phyloP scores from a whole-genome alignment of 2,888 invertebrate genomes.

The Lepas anatifera region DNA sequence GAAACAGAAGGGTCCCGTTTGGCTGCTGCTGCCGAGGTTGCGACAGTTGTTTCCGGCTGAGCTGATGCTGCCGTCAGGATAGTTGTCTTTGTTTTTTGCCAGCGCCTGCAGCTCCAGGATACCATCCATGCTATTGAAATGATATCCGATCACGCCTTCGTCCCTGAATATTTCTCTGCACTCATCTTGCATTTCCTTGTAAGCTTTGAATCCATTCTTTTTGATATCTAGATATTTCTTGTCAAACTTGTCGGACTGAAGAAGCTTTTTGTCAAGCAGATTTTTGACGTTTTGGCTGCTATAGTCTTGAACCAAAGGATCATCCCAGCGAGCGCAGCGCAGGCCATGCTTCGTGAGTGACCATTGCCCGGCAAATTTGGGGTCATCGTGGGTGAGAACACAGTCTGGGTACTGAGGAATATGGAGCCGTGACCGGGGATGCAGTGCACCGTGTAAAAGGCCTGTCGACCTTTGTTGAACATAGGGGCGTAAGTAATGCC shows the following conservation, averaged over 20 bases:
- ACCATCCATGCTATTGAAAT: not conserved
- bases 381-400: slow-evolving; percentile 6
- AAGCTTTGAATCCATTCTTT: not conserved
- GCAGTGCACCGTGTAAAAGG: slow-evolving; percentile 4
- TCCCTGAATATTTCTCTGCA: not conserved
- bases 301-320: not conserved
- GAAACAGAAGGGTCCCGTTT: not conserved
- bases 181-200: not conserved
- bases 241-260: too few species aligned
- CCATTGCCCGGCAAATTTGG: not conserved
- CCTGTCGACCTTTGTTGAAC: not conserved
- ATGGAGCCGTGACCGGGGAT: not conserved
- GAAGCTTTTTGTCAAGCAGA: not conserved
- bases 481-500: not conserved
- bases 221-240: not conserved
- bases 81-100: not conserved
- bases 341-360: not conserved
- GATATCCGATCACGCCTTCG: not conserved
- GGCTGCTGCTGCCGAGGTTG: not conserved
- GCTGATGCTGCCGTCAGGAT: not conserved
- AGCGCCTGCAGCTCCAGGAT: not conserved
- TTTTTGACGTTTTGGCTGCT: not conserved
- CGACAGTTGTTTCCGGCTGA: slow-evolving; percentile 1
- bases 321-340: slow-evolving; percentile 1
- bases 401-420: not conserved